These are phyloP conservation scores for Gallinago undulata DNA, from an alignment of 2,113 vertebrate species.

Conservation along the genomic window DNA sequence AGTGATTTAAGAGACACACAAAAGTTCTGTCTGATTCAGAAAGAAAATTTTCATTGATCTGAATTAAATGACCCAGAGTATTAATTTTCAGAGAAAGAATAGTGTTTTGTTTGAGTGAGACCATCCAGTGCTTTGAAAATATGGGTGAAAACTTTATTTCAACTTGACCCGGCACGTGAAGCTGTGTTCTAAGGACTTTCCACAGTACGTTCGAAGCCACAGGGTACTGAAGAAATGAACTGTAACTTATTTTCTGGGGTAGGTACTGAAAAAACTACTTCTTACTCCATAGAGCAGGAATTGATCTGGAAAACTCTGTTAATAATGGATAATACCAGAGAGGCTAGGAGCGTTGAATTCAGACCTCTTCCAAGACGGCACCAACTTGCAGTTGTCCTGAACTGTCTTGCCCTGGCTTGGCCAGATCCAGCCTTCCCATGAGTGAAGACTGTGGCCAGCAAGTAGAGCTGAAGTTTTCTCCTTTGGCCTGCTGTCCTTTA, in stretches of 20 bases:
- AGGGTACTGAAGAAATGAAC: neutral
- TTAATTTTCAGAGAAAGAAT: neutral
- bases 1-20: neutral
- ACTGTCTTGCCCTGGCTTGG: neutral
- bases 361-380: neutral
- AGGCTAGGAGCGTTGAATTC: neutral
- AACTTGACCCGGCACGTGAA: neutral
- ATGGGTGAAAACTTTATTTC: neutral
- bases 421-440: neutral
- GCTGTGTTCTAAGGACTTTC: neutral
- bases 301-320: neutral
- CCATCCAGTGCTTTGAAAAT: neutral
- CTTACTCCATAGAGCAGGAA: neutral
- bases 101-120: neutral
- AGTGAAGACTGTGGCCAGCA: neutral
- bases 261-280: neutral
- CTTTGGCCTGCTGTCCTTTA: slow-evolving; percentile 38
- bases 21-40: neutral
- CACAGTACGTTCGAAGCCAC: neutral
- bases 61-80: neutral
- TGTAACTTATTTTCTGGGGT: neutral
- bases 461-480: slow-evolving; percentile 1
- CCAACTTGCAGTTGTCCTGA: neutral
- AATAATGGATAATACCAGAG: neutral
- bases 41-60: neutral